These are phyloP conservation scores for Hydrozoanthus tunicans DNA, from an alignment of 64 coral and sea anemone genomes.

Conservation along the genomic window DNA sequence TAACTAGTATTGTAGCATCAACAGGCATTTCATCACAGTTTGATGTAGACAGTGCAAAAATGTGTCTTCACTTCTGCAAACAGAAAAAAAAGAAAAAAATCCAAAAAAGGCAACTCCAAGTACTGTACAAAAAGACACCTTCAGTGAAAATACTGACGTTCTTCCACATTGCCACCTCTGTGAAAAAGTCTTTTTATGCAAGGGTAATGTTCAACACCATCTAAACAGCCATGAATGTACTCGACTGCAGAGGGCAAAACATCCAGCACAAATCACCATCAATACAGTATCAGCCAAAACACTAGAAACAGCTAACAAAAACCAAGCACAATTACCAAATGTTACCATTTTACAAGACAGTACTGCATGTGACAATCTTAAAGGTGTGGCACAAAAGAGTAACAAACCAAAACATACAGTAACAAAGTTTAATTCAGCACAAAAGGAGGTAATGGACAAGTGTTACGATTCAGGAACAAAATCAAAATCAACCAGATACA, in stretches of 20 bases:
- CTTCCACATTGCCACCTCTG: neutral
- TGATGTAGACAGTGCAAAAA: neutral
- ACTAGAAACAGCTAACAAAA: neutral
- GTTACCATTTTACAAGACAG: neutral
- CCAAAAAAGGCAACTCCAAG: neutral
- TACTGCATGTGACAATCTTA: neutral
- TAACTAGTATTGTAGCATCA: neutral
- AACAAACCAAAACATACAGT: slow-evolving; percentile 1
- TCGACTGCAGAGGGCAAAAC: neutral
- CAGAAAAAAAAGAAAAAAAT: neutral
- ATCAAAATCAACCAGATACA: slow-evolving; percentile 32
- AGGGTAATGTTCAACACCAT: neutral
- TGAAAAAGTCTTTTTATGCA: neutral
- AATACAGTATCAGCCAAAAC: neutral
- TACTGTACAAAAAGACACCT: neutral
- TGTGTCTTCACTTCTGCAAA: neutral
- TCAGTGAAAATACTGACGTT: neutral
- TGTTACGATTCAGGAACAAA: slow-evolving; percentile 31
- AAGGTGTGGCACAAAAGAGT: slow-evolving; percentile 21
- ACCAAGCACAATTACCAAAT: neutral
- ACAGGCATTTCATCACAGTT: neutral
- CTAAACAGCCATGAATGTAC: neutral
- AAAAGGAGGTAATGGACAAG: slow-evolving; percentile 11
- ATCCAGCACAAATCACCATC: neutral
- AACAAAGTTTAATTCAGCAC: slow-evolving; percentile 3